Evolutionary conservation across 2,797 vertebrate species (phyloP), one percentile per base, ranked within the genome.

Genomic region (Mionectes olivaceus): DNA sequence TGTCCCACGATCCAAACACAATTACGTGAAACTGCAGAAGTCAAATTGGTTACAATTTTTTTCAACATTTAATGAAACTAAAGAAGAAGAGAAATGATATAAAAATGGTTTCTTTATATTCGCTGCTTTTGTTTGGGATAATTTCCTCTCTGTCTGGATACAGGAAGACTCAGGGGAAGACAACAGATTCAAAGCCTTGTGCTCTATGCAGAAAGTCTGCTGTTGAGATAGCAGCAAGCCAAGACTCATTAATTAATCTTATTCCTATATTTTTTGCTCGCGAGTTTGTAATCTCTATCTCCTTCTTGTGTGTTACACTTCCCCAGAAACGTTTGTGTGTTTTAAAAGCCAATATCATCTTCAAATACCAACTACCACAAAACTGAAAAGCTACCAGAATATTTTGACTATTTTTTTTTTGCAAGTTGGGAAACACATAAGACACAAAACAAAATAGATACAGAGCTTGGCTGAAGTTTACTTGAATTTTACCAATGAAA

Each of bases 391-490:
- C 94, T 90, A 95, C 94, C 70, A 53, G 95, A 90, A 95, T 92
- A 78, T 93, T 96, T 97, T 94, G 96, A 93, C 95, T 95, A 82
- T 90, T 52, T 52, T 52, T 52, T 93, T 35, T 35, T 61, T 83
- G 74, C 70, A 56, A 56, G 71, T 94, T 96, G 95, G 92, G 94
- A 96, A 95, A 96, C 7, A 24, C 96, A 55, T 94, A 95, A 95
- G 92, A 96, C 91, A 75, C 77, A 82, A 94, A 97, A 92, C 95
- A 95, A 97, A 97, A 97, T 95, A 97, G 97, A 98, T 97, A 95
- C 90, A 97, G 96, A 97, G 96, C 96, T 98, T 98, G 98, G 98
- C 98, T 97, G 98, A 97, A 97, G 96, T 96, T 97, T 89, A 73
- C 93, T 96, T 97, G 69, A 82, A 61, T 98, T 98, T 97, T 98